phyloP scores from a whole-genome alignment of 2,888 invertebrate genomes.

The Aplocera efformata region DNA sequence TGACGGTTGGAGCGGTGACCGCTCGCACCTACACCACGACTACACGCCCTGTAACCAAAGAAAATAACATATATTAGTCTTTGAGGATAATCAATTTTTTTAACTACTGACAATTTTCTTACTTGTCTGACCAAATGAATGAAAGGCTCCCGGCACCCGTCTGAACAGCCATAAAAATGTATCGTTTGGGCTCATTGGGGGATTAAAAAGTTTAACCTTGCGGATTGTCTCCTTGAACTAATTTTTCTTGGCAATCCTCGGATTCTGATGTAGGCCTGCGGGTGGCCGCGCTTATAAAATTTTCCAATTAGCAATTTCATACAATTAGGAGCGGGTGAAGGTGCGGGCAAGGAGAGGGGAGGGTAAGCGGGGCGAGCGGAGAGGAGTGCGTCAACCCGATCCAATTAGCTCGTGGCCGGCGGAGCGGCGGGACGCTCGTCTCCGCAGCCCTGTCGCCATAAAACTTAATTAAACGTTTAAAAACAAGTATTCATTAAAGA shows the following conservation, averaged over 20 bases:
- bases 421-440: conserved; percentile 70
- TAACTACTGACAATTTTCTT: too few relatives aligned
- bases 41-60: conserved; percentile 71
- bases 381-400: conserved; percentile 76
- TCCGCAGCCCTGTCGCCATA: conserved; percentile 78
- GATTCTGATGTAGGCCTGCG: conserved; percentile 61
- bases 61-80: neutral
- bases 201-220: conserved; percentile 17
- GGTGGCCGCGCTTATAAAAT: conserved; percentile 78
- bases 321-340: conserved; percentile 72
- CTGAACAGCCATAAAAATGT: neutral
- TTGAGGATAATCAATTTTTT: too few relatives aligned
- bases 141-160: too few relatives aligned
- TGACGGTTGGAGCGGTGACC: conserved; percentile 84
- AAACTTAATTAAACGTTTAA: conserved; percentile 82
- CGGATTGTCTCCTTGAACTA: conserved; percentile 15
- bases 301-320: conserved; percentile 81
- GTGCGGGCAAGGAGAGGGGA: conserved; percentile 43
- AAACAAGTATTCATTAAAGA: conserved; percentile 82
- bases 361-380: conserved; percentile 44
- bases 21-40: conserved; percentile 74
- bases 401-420: conserved; percentile 80
- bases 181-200: neutral
- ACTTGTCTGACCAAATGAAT: too few relatives aligned
- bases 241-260: conserved; percentile 18